Evolutionary conservation across 1,140 invertebrate species (phyloP).

Genomic region (Drosophila prosaltans): DNA sequence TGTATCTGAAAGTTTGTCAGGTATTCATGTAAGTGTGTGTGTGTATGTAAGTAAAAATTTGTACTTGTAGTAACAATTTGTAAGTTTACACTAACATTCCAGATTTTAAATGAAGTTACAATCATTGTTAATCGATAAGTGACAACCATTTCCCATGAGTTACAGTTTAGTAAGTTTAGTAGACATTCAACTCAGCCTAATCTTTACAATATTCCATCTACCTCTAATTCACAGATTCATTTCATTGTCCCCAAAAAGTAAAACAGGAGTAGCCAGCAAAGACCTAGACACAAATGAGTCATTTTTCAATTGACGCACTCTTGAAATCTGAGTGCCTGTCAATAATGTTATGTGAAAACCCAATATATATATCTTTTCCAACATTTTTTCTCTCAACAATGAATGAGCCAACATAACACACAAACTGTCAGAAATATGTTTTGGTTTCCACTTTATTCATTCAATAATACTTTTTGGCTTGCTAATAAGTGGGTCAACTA

Average conservation of each 20-base stretch:
- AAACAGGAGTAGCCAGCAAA: background rate
- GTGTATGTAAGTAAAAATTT: background rate
- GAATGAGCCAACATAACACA: slow-evolving; percentile 5
- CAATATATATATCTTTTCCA: slow-evolving; percentile 4
- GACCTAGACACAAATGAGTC: slow-evolving; percentile 42
- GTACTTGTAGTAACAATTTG: background rate
- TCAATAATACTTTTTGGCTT: slow-evolving; percentile 65
- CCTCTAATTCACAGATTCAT: background rate
- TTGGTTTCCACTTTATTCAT: slow-evolving; percentile 50
- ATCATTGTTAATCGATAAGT: too few species aligned
- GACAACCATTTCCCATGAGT: too few species aligned
- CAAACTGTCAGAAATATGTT: slow-evolving; percentile 45
- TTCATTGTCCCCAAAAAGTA: background rate
- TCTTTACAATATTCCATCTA: too few species aligned
- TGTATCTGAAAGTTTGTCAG: slow-evolving; percentile 17
- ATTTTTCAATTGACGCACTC: slow-evolving; percentile 62
- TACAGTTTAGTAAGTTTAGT: too few species aligned
- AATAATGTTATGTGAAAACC: slow-evolving; percentile 47
- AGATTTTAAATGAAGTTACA: too few species aligned
- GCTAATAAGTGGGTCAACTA: slow-evolving; percentile 60
- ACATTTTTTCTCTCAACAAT: slow-evolving; percentile 23
- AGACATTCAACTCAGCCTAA: too few species aligned
- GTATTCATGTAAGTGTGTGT: background rate
- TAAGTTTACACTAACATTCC: too few species aligned
- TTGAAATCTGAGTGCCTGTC: slow-evolving; percentile 67